Evolutionary conservation across 1,140 invertebrate species (phyloP).

Genomic region (Drosophila nikananu): DNA sequence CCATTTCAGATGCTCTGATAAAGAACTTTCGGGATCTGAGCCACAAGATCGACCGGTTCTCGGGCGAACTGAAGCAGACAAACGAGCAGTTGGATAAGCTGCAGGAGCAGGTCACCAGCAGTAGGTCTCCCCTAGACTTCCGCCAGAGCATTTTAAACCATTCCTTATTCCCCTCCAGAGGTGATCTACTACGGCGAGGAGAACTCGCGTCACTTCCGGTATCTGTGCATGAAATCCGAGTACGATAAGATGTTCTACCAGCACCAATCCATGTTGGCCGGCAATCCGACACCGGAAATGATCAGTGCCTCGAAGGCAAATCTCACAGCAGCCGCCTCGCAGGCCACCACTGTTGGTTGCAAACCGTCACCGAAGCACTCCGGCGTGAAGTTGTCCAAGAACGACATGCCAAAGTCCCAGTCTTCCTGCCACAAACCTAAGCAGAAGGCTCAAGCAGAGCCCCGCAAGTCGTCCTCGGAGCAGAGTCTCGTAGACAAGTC

Average conservation of each 20-base stretch:
- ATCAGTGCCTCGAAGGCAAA: slow-evolving; percentile 12
- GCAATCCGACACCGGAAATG: slow-evolving; percentile 29
- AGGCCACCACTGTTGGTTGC: neutral
- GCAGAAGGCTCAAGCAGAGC: slow-evolving; percentile 1
- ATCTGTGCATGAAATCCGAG: slow-evolving; percentile 84
- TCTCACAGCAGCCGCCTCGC: neutral
- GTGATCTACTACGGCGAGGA: slow-evolving; percentile 78
- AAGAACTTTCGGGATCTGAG: slow-evolving; percentile 72
- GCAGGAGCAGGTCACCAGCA: slow-evolving; percentile 62
- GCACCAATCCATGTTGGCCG: slow-evolving; percentile 61
- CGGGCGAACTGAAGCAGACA: slow-evolving; percentile 65
- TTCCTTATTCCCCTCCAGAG: slow-evolving; percentile 44
- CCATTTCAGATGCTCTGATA: slow-evolving; percentile 57
- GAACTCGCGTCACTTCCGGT: slow-evolving; percentile 80
- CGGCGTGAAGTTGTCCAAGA: slow-evolving; percentile 26
- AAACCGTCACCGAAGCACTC: slow-evolving; percentile 5
- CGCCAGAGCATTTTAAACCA: neutral
- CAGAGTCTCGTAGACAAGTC: slow-evolving; percentile 62
- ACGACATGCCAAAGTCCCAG: slow-evolving; percentile 15
- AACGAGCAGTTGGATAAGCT: slow-evolving; percentile 66
- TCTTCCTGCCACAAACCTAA: slow-evolving; percentile 44
- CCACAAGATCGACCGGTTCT: slow-evolving; percentile 72
- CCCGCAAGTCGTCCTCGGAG: slow-evolving; percentile 49
- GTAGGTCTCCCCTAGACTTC: slow-evolving; percentile 37
- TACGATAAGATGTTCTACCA: slow-evolving; percentile 84